A percentile compares a stretch with the other conserved stretches of the same genome.
Conservation (phyloP, 2,113 vertebrate species). For the Crotalus horridus region DNA sequence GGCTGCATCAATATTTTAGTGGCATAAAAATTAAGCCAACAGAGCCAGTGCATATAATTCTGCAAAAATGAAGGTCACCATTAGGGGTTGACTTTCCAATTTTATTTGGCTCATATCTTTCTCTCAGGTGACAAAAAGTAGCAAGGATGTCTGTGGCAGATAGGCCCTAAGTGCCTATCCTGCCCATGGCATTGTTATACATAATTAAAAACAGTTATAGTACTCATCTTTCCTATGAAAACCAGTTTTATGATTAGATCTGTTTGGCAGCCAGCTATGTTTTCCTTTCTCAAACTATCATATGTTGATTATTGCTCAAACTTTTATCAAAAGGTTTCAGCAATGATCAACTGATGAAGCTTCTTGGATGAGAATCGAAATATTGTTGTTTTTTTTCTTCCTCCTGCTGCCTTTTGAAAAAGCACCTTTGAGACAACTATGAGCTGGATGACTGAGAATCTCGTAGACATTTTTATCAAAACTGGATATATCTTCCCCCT, state of each 20-base stretch:
- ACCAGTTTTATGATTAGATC: conserved; percentile 19
- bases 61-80: conserved; percentile 38
- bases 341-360: not conserved
- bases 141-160: conserved; percentile 31
- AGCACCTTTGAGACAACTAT: no score
- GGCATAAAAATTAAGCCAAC: conserved; percentile 19
- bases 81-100: conserved; percentile 54
- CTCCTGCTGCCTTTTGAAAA: no score
- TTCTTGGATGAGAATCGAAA: not conserved
- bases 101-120: conserved; percentile 53
- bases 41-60: not conserved
- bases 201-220: conserved; percentile 46
- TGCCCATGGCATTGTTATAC: not conserved
- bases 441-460: not conserved
- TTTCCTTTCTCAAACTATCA: not conserved
- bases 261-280: not conserved
- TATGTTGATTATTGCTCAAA: not conserved
- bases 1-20: conserved; percentile 31
- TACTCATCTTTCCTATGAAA: conserved; percentile 10
- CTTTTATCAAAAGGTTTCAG: not conserved
- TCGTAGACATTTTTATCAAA: not conserved
- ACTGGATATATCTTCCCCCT: not conserved
- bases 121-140: conserved; percentile 44
- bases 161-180: conserved; percentile 32
- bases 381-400: not conserved